Base-by-base conservation (phyloP, 1,140 invertebrate species). In the Drosophila setifemur region DNA sequence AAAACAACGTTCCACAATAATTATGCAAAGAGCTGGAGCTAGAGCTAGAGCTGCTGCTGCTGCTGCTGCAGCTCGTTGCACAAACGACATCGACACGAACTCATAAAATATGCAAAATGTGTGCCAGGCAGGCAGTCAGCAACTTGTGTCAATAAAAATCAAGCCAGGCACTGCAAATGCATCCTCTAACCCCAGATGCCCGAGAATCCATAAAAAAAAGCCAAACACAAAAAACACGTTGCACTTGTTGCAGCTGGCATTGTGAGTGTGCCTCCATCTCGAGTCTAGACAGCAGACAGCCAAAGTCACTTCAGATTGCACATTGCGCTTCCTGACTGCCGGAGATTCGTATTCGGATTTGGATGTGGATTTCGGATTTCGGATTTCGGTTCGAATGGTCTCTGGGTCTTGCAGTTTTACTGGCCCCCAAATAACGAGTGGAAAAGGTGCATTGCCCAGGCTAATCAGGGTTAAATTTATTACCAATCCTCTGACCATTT, bases 81-180 rank as follows among this genome's bases (percentile, higher is more conserved):
- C 79, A 83, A 85, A 77, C 73, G 63, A 69, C 78, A 85, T 70
- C 79, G 71, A 83, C 79, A 83, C 79, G 79, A 83, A 60, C 79
- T 83, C 79, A 83, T 83, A 83, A 83, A 83, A 85, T 83, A 83
- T 83, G 81, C 79, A 74, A 83, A 83, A 83, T 83, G 79, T 83
- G 79, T 85, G 79, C 79, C 79, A 85, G 63, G 18, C 57, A 68
- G 70, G 66, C 69, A 82, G 73, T 73, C 55, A 79, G 73, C 70
- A 77, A 83, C 74, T 83, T 83, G 79, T 83, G 79, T 83, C 79
- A 83, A 83, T 83, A 83, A 83, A 86, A 83, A 83, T 83, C 79
- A 83, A 74, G 74, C 79, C 57, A 73, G 71, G 73, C 78, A 74
- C 70, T 57, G 73, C 66, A 69, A 77, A 73, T 73, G 69, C 74